Evolutionary conservation across 2,888 invertebrate genomes (phyloP).

Genomic region (Aphodius granarius): DNA sequence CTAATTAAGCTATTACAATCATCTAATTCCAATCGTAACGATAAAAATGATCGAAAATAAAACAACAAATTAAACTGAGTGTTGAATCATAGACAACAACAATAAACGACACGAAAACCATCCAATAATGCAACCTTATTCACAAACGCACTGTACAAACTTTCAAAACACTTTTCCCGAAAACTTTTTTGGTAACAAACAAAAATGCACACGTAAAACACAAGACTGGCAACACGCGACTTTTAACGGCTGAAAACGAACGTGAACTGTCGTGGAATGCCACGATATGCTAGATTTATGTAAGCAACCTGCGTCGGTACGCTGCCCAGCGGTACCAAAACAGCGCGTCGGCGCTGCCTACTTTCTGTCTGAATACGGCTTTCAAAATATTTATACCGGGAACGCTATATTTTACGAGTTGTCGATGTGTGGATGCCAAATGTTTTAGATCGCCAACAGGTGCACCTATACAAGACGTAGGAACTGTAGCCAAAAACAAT

Average conservation of each 20-base stretch:
- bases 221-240: background rate
- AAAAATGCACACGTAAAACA: background rate
- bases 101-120: background rate
- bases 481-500: background rate
- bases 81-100: background rate
- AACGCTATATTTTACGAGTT: background rate
- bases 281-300: slow-evolving; percentile 3
- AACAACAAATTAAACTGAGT: no score
- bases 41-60: background rate
- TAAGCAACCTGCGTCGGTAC: slow-evolving; percentile 8
- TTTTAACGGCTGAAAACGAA: background rate
- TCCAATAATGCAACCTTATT: background rate
- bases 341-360: background rate
- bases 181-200: background rate
- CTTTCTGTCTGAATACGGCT: background rate
- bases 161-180: slow-evolving; percentile 1
- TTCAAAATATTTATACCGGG: background rate
- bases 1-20: background rate
- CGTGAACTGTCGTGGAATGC: slow-evolving; percentile 3
- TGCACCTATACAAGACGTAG: background rate
- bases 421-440: background rate
- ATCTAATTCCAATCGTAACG: background rate
- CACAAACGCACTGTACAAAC: background rate
- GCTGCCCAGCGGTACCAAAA: slow-evolving; percentile 5
- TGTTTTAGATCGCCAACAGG: background rate